A percentile compares a stretch with the other conserved stretches of the same genome.
phyloP scores from a whole-genome alignment of 2,113 vertebrate genomes.

The Zosterops lateralis region DNA sequence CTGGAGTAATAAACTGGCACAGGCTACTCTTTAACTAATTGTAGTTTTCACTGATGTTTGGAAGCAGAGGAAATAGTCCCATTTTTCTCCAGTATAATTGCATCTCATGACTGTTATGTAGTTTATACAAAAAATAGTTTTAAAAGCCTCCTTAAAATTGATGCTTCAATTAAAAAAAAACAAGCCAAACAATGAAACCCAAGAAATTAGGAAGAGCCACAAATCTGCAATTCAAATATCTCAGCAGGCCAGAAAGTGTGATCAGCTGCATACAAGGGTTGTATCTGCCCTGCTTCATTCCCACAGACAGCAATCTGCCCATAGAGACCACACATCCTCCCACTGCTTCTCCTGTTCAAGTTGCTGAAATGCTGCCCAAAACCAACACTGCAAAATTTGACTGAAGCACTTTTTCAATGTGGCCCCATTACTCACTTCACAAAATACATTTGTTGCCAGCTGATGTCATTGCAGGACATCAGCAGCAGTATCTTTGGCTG shows the following conservation, averaged over 20 bases:
- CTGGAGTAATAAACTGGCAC: not conserved
- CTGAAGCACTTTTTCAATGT: not conserved
- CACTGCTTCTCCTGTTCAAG: not conserved
- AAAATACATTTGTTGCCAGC: not conserved
- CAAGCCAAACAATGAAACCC: not conserved
- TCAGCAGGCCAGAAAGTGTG: not conserved
- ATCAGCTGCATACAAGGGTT: not conserved
- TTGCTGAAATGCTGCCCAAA: conserved; percentile 15
- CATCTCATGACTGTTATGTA: not conserved
- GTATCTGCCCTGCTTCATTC: conserved; percentile 30
- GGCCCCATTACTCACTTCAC: not conserved
- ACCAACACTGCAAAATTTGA: not conserved
- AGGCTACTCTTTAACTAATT: not conserved
- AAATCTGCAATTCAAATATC: conserved; percentile 45
- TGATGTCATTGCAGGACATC: not conserved
- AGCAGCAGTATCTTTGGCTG: not conserved
- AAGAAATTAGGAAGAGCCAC: not conserved
- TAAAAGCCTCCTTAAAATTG: not conserved
- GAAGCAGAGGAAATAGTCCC: not conserved
- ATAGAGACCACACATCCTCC: not conserved
- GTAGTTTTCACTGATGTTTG: not conserved
- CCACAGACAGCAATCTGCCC: not conserved
- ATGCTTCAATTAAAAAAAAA: not conserved
- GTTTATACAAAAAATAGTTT: not conserved
- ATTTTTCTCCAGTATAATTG: not conserved